Evolutionary conservation across 2,888 invertebrate species (phyloP), one percentile per base, ranked within the genome.

Genomic region (Netelia melanura): DNA sequence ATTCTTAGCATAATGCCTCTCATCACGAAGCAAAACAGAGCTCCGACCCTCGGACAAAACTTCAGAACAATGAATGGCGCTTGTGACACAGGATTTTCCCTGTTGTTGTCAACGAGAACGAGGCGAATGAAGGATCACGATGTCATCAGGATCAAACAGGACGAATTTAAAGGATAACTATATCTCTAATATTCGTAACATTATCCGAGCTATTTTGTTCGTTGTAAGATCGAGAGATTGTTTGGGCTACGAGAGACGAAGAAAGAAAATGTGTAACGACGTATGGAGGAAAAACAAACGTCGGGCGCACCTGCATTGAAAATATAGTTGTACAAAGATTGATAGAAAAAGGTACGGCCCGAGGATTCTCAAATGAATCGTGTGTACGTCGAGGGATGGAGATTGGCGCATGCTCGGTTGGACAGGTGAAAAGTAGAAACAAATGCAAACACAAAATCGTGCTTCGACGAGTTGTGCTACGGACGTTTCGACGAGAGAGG

Each of bases 1-100:
- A 86, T 87, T 87, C 85, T 88, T 86, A 86, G 88, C 85, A 89
- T 88, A 88, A 89, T 88, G 88, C 87, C 87, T 86, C 70, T 68
- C 82, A 54, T 44, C 25, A 30, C 68, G 74, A 76, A 52, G 52
- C 10, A 38, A 62, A 77, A 72, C 58, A 54, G 56, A 54, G 17
- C 70, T 74, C 64, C 54, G 68, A 74, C 30, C 30, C 17, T 67
- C 48, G 17, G n/a, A 23, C 52, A 54, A 14, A 48, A 77, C 48
- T 81, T 72, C 48, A 65, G 17, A 58, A 61, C 74, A 38, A 30
- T 14, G 23, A 14, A n/a, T 10, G 23, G 17, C 61, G n/a, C 30
- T 17, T 10, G 14, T 23, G 14, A 17, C n/a, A 83, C 84, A 87
- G 74, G 83, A 85, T 76, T 82, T 86, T 83, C 84, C 81, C 83